Base-by-base conservation (phyloP, 1,140 invertebrate genomes). In the Drosophila watanabei region DNA sequence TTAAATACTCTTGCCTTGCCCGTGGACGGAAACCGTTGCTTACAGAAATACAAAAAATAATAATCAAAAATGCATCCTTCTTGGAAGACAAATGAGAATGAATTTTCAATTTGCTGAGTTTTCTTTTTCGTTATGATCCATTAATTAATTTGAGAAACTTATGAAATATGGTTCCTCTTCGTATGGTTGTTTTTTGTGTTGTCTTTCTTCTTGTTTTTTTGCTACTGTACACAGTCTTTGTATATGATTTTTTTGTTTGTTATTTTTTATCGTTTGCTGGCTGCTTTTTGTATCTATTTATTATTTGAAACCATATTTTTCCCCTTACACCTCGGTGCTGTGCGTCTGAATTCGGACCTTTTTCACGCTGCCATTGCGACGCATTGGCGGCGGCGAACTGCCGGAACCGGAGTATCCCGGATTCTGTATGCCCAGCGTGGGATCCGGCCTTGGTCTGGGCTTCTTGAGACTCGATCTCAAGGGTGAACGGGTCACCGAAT, bases 271-370 rank as follows among this genome's bases (percentile, higher is more conserved):
- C 51, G 60, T 79, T 75, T 69, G 61, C 73, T 56, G 68, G 79
- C 63, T 61, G 48, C 59, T 65, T 76, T 37, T 65, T 82, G 64
- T 81, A 70, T 61, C 41, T 46, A n/a, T 0, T 80, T 39, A 35
- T 20, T 28, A 41, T 28, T 45, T 58, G 58, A 79, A 49, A 79
- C 66, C 66, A 35, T 41, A 37, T 24, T 51, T 14, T 14, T 24
- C 5, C n/a, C 9, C 9, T 57, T 94, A 97, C 43, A 97, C 97
- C 91, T 97, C 97, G 4, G 97, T 98, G 75, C 97, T 97, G 81
- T 97, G 96, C 16, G 97, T 97, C 92, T 98, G 97, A 93, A 98
- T 97, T 30, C 97, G 95, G 14, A 98, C 97, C 94, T 97, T 97
- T 88, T 97, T 97, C 69, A 97, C 96, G 78, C 96, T 97, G 2